Percentiles rank a stretch among this genome's conserved stretches.
These are phyloP conservation scores for Pseudorhombus dupliciocellatus DNA, from an alignment of 2,113 vertebrate species.

Conservation along the genomic window DNA sequence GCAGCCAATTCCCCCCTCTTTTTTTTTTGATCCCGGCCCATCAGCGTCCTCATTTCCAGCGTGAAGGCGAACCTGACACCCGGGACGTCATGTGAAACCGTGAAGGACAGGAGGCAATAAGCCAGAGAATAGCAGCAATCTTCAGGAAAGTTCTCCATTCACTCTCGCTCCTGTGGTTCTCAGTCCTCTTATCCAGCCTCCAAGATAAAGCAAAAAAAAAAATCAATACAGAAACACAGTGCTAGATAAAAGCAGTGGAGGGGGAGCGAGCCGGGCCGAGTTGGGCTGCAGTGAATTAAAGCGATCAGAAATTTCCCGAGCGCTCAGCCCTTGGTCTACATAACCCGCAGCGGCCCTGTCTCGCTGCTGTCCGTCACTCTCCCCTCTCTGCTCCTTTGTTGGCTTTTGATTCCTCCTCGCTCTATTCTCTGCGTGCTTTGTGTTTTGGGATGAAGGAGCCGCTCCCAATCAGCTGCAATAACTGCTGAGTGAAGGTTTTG, in stretches of 20 bases:
- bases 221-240: constrained; percentile 96
- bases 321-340: constrained; percentile 85
- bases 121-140: constrained; percentile 91
- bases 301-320: constrained; percentile 94
- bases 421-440: constrained; percentile 63
- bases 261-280: constrained; percentile 80
- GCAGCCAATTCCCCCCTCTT: constrained; percentile 31
- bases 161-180: constrained; percentile 87
- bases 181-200: constrained; percentile 95
- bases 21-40: constrained; percentile 69
- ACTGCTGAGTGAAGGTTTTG: constrained; percentile 68
- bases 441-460: constrained; percentile 71
- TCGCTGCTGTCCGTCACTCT: constrained; percentile 84
- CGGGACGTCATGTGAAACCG: constrained; percentile 90
- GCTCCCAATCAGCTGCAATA: constrained; percentile 61
- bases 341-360: constrained; percentile 91
- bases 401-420: constrained; percentile 76
- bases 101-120: constrained; percentile 96
- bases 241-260: constrained; percentile 91
- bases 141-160: constrained; percentile 93
- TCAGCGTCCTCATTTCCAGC: constrained; percentile 88
- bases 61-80: constrained; percentile 87
- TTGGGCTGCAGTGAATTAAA: constrained; percentile 92
- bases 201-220: constrained; percentile 93
- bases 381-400: constrained; percentile 70